phyloP scores from a whole-genome alignment of 2,113 vertebrate species.

The Henicopernis longicauda region DNA sequence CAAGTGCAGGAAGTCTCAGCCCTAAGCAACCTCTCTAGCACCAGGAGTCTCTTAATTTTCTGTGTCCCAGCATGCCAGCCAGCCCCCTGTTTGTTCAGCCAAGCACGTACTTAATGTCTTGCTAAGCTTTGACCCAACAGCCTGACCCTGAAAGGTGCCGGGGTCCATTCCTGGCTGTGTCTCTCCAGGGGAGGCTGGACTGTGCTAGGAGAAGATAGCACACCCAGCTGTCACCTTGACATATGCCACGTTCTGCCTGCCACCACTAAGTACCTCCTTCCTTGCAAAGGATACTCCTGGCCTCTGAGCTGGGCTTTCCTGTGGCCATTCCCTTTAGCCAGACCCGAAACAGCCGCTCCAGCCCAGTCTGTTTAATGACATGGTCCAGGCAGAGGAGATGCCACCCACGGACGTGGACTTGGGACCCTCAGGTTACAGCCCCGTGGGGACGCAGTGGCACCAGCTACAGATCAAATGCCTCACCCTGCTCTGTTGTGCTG shows the following conservation, averaged over 20 bases:
- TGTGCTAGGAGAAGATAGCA: background rate
- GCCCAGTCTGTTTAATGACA: background rate
- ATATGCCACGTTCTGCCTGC: background rate
- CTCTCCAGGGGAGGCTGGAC: background rate
- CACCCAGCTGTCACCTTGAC: background rate
- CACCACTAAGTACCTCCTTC: background rate
- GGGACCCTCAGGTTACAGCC: background rate
- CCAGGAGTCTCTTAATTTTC: background rate
- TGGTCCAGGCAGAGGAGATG: background rate
- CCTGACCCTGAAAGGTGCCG: background rate
- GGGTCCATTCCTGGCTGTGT: no score
- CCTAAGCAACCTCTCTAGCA: background rate
- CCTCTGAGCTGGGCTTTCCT: background rate
- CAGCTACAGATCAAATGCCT: background rate
- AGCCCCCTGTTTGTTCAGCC: background rate
- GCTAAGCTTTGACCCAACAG: background rate
- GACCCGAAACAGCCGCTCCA: background rate
- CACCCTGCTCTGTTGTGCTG: background rate
- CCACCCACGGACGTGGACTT: fast-evolving
- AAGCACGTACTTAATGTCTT: background rate
- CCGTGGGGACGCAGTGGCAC: fast-evolving
- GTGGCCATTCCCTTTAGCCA: background rate
- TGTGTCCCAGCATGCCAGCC: background rate
- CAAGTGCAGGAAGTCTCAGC: background rate
- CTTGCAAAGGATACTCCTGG: background rate